These are phyloP conservation scores for Drosophila lutescens DNA, from an alignment of 2,888 invertebrate species.

Conservation along the genomic window DNA sequence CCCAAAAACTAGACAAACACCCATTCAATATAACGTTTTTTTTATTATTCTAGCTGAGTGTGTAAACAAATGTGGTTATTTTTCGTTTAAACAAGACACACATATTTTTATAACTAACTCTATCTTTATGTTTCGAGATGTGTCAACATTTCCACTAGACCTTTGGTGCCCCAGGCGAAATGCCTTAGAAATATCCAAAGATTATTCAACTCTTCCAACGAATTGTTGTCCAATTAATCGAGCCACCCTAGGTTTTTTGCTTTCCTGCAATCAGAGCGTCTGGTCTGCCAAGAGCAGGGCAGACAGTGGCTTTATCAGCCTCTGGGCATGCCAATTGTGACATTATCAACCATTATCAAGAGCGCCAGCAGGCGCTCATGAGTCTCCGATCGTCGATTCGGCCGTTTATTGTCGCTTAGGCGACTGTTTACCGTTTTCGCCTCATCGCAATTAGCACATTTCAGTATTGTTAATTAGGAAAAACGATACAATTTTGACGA, in stretches of 20 bases:
- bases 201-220: conserved; percentile 13
- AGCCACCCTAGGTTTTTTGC: conserved; percentile 14
- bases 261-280: conserved; percentile 23
- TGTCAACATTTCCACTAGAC: conserved; percentile 8
- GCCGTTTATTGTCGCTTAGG: conserved; percentile 42
- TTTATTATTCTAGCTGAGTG: neutral
- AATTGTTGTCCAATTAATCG: conserved; percentile 10
- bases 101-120: neutral
- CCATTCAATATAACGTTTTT: neutral
- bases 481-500: conserved; percentile 61
- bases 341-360: conserved; percentile 68
- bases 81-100: neutral
- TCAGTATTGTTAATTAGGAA: conserved; percentile 67
- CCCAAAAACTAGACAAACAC: neutral
- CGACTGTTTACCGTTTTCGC: conserved; percentile 54
- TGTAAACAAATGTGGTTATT: neutral
- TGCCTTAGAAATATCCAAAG: neutral
- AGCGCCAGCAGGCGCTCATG: conserved; percentile 68
- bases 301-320: conserved; percentile 61
- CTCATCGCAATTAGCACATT: conserved; percentile 74
- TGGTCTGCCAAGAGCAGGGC: conserved; percentile 13
- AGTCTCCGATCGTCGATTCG: conserved; percentile 39
- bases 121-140: neutral
- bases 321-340: conserved; percentile 19
- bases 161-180: neutral